Conservation (phyloP, 2,888 invertebrate genomes). For the Chymomyza amoena region DNA sequence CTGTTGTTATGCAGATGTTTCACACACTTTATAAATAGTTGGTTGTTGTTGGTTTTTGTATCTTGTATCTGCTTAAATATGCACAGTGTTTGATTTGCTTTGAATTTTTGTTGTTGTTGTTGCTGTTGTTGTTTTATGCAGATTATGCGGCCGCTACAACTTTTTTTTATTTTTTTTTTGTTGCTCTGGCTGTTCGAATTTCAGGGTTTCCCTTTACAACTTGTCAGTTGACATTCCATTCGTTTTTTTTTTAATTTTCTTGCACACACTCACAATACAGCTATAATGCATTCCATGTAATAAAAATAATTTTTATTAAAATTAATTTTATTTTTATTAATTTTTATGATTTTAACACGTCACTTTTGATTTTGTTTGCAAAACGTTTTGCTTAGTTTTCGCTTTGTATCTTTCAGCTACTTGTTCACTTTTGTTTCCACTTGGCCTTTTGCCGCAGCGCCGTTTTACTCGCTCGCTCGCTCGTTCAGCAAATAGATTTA, state of each 20-base stretch:
- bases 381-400: slow-evolving; percentile 26
- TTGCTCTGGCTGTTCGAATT: slow-evolving; percentile 36
- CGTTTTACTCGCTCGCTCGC: slow-evolving; percentile 26
- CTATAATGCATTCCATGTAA: not conserved
- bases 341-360: slow-evolving; percentile 3
- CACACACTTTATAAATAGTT: not conserved
- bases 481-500: slow-evolving; percentile 75
- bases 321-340: not conserved
- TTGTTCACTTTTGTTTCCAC: slow-evolving; percentile 37
- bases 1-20: slow-evolving; percentile 27
- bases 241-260: slow-evolving; percentile 26
- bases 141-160: slow-evolving; percentile 15
- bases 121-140: slow-evolving; percentile 8
- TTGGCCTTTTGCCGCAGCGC: slow-evolving; percentile 39
- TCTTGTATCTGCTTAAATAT: slow-evolving; percentile 19
- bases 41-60: not conserved
- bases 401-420: slow-evolving; percentile 14
- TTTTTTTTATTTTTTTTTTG: slow-evolving; percentile 18
- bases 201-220: slow-evolving; percentile 71
- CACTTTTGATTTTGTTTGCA: slow-evolving; percentile 13
- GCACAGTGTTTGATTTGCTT: slow-evolving; percentile 36
- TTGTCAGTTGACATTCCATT: slow-evolving; percentile 70
- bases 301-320: not conserved
- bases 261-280: slow-evolving; percentile 27
- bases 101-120: slow-evolving; percentile 18